Base-by-base conservation (phyloP, 2,797 vertebrate species). In the Telmatherina bonti region DNA sequence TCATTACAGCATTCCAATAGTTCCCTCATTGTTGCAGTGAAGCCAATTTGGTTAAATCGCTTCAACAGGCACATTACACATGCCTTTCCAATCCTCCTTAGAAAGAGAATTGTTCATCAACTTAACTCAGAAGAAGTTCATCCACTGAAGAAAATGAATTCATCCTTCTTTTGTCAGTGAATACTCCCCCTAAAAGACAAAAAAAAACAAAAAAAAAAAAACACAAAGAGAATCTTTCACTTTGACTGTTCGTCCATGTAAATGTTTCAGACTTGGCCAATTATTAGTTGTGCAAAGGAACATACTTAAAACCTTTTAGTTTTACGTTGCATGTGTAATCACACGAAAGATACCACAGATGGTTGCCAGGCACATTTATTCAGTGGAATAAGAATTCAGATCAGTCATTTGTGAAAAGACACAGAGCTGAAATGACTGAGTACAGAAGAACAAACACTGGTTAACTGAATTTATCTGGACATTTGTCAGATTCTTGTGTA, bases 201-300 rank as follows among this genome's bases (percentile, higher is more conserved):
- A 63, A 83, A 87, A 89, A 86, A 76, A 10, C 76, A 87, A 89
- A 82, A n/a, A 64, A 64, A 56, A 69, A 63, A 83, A 87, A 89
- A 86, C 77, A 10, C 76, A 87, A 89, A 82, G 77, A 66, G 57
- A 41, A 70, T 74, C 72, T 85, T 93, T 93, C 83, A 88, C 69
- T 85, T 83, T 85, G 81, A 84, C 88, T 83, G 71, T 83, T 88
- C 86, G 86, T 71, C 88, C 88, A 74, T 91, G 87, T 76, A 86
- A 92, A 90, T 77, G 79, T 85, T 91, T 90, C 81, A 89, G 85
- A 93, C 91, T 90, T 76, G 54, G 76, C 84, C 80, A 79, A 57
- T 83, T 86, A 76, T 86, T 89, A 85, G 81, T 91, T 72, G 78
- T 85, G 80, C 72, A 86, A 79, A 88, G 66, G 70, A 79, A 85